Base-by-base conservation (phyloP, 2,113 vertebrate genomes). In the Corvus hawaiiensis region DNA sequence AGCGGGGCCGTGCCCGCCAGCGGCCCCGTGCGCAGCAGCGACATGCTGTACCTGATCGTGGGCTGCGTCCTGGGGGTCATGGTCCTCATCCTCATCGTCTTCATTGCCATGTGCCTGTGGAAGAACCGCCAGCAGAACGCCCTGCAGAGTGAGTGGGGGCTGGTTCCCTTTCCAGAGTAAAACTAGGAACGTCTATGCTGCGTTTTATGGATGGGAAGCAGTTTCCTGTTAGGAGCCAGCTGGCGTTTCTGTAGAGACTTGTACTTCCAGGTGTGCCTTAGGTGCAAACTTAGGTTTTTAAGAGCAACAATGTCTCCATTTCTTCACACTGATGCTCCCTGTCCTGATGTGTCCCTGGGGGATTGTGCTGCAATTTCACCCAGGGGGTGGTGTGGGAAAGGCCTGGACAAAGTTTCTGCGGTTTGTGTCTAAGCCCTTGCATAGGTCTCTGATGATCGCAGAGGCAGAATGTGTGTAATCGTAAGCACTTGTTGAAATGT, bases 31-130 rank as follows among this genome's bases (percentile, higher is more conserved):
- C 96, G 98, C 30, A 98, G 98, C 81, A 73, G 99, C 0, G 99
- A 99, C 12, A 98, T 99, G 96, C 96, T 99, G 3, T 99, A 99
- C 85, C 96, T 99, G 83, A 99, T 99, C 0, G 99, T 99, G 48
- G 99, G 99, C 95, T 99, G 98, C 1, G 98, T 99, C 52, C 97
- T 99, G 16, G 99, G 98, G 0, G 98, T 99, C 72, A 99, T 99
- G 99, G 99, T 99, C 24, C 98, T 99, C 67, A 99, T 99, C 64
- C 98, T 99, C 66, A 98, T 99, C 79, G 98, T 97, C 16, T 99
- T 99, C 93, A 99, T 99, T 11, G 99, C 98, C 80, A 99, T 99
- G 98, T 99, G 99, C 90, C 98, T 99, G 33, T 99, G 99, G 99
- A 99, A 98, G 97, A 99, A 98, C 95, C 98, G 99, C 0, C 99